Evolutionary conservation across 2,888 invertebrate species (phyloP).

Genomic region (Drosophila ezoana): DNA sequence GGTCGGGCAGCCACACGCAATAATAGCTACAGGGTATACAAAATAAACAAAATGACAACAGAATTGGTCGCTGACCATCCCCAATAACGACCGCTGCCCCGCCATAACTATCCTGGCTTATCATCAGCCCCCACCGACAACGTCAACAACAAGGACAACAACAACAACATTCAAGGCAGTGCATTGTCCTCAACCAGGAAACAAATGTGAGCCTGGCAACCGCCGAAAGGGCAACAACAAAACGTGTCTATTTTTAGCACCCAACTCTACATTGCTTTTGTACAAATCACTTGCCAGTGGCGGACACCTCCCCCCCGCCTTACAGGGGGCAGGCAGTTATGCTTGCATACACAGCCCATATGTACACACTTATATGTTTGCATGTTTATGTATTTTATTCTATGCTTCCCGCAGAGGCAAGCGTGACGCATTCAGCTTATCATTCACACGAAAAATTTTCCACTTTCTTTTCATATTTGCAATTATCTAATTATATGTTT

Average conservation of each 20-base stretch:
- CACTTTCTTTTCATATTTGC: not conserved
- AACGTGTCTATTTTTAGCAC: slow-evolving; percentile 67
- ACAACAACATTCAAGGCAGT: slow-evolving; percentile 65
- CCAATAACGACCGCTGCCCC: slow-evolving; percentile 15
- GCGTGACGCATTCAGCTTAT: slow-evolving; percentile 45
- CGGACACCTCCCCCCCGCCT: not conserved
- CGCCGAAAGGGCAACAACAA: slow-evolving; percentile 39
- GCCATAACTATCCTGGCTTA: slow-evolving; percentile 4
- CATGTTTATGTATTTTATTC: slow-evolving; percentile 3
- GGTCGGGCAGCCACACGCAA: not conserved
- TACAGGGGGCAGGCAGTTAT: slow-evolving; percentile 40
- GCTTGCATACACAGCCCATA: slow-evolving; percentile 7
- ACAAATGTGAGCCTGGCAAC: slow-evolving; percentile 58
- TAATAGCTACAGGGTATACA: not conserved
- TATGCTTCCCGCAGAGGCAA: slow-evolving; percentile 11
- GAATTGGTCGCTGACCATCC: slow-evolving; percentile 38
- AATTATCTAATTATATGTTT: not conserved
- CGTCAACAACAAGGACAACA: not conserved
- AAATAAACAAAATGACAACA: slow-evolving; percentile 39
- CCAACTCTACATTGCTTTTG: slow-evolving; percentile 60
- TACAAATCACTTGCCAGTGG: slow-evolving; percentile 42
- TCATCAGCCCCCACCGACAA: slow-evolving; percentile 2
- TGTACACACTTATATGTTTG: not conserved
- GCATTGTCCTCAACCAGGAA: slow-evolving; percentile 75
- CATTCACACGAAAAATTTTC: slow-evolving; percentile 4